A percentile compares a stretch with the other conserved stretches of the same genome.
Evolutionary conservation across 2,888 invertebrate species (phyloP).

Genomic region (Pseudoips prasinana): DNA sequence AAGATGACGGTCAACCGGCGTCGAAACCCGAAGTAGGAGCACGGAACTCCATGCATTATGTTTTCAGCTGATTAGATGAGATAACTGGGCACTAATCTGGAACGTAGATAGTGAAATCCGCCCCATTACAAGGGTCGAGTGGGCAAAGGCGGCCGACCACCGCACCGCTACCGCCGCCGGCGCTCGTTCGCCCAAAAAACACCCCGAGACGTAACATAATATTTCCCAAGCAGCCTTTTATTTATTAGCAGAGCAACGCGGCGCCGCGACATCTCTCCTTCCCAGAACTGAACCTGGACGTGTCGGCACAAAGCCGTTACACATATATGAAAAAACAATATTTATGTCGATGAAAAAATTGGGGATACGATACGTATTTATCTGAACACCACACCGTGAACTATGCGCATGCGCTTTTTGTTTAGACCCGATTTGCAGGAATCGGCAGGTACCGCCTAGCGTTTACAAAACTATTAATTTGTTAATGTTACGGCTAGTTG

Average conservation of each 20-base stretch:
- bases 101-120: constrained; percentile 47
- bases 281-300: constrained; percentile 69
- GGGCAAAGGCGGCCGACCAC: constrained; percentile 60
- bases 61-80: constrained; percentile 24
- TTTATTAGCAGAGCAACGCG: constrained; percentile 70
- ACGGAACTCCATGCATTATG: constrained; percentile 19
- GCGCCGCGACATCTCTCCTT: constrained; percentile 77
- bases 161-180: constrained; percentile 45
- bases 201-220: constrained; percentile 77
- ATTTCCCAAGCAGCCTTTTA: constrained; percentile 79
- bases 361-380: constrained; percentile 70
- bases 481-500: constrained; percentile 53
- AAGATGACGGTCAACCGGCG: too few species aligned
- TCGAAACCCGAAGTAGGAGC: constrained; percentile 1
- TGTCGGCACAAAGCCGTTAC: constrained; percentile 75
- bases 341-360: constrained; percentile 78
- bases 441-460: constrained; percentile 67
- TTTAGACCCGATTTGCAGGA: constrained; percentile 68
- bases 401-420: constrained; percentile 73
- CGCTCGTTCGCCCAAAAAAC: constrained; percentile 62
- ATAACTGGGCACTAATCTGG: constrained; percentile 37
- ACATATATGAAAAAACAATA: constrained; percentile 76
- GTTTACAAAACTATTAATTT: constrained; percentile 63
- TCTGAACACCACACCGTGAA: constrained; percentile 67
- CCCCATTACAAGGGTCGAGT: constrained; percentile 61